Conservation (phyloP, 2,888 invertebrate genomes). For the Deilephila elpenor region DNA sequence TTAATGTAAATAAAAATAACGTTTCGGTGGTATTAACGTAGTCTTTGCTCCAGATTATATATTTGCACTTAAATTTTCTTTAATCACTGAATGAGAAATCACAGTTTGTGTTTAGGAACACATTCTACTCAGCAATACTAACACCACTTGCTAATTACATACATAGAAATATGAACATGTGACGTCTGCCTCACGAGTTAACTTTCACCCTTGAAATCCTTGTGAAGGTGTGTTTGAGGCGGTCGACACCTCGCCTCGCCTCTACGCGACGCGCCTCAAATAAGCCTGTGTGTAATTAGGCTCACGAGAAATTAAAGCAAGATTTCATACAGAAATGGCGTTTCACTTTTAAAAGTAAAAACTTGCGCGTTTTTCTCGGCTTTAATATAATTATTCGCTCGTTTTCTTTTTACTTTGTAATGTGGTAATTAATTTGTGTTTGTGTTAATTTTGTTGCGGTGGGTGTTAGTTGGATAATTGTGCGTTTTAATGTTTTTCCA, state of each 20-base stretch:
- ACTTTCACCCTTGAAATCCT: constrained; percentile 19
- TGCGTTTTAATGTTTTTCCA: background rate
- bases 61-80: too few relatives aligned
- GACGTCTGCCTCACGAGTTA: background rate
- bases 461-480: background rate
- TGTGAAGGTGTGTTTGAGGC: constrained; percentile 21
- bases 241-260: constrained; percentile 28
- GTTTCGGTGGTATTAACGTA: too few relatives aligned
- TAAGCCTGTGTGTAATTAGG: constrained; percentile 78
- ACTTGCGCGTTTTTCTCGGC: constrained; percentile 12
- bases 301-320: constrained; percentile 73
- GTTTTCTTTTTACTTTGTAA: constrained; percentile 30
- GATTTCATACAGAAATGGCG: constrained; percentile 40
- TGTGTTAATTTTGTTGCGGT: constrained; percentile 1
- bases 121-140: background rate
- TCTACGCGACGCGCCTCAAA: constrained; percentile 42
- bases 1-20: too few relatives aligned
- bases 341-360: constrained; percentile 28
- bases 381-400: constrained; percentile 31
- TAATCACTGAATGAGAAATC: too few relatives aligned
- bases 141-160: constrained; percentile 9
- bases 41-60: too few relatives aligned
- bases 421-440: constrained; percentile 30
- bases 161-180: background rate
- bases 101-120: too few relatives aligned